Evolutionary conservation across 2,113 vertebrate genomes (phyloP), one percentile per base, ranked within the genome.

Genomic region (Chroicocephalus ridibundus): DNA sequence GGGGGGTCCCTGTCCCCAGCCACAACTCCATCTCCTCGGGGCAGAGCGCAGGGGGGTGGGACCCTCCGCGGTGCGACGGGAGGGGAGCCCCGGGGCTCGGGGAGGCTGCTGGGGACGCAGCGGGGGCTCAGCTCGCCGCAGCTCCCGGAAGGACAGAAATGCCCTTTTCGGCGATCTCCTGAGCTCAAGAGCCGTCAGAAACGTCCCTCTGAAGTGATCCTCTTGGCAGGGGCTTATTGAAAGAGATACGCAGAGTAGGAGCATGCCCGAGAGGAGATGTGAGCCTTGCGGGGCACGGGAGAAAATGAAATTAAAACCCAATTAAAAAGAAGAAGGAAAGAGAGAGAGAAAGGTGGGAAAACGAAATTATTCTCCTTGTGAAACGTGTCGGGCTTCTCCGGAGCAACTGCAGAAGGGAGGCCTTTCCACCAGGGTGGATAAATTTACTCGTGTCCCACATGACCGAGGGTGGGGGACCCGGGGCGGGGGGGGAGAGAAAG

Each of bases 401-500:
- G 52, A 89, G 64, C 27, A 32, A 83, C 19, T 62, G 52, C 34
- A 70, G 74, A 93, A 86, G 16, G 38, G 88, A 97, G 87, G 91
- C 69, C 95, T 93, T 96, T 95, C 97, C 93, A 93, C 65, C 76
- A 64, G 54, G 88, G 66, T 90, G 96, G 93, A 95, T 95, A 82
- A 71, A 82, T 96, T 93, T 88, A 90, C 96, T 94, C 40, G 54
- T 80, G 68, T 86, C 91, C 92, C 95, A 82, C 94, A 96, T 95
- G 94, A 96, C 91, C 49, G 58, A 58, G 57, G 57, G 46, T 91
- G 82, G 93, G 89, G 72, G 71, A 83, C 72, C 24, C 24, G 54
- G 46, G 64, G 49, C 2, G 34, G 51, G 21, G 10, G 46, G 55
- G 72, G 12, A 85, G 82, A 82, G 82, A 97, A 96, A 91, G 92